These are phyloP conservation scores for Darevskia nairensis DNA, from an alignment of 2,797 vertebrate species.

Conservation along the genomic window DNA sequence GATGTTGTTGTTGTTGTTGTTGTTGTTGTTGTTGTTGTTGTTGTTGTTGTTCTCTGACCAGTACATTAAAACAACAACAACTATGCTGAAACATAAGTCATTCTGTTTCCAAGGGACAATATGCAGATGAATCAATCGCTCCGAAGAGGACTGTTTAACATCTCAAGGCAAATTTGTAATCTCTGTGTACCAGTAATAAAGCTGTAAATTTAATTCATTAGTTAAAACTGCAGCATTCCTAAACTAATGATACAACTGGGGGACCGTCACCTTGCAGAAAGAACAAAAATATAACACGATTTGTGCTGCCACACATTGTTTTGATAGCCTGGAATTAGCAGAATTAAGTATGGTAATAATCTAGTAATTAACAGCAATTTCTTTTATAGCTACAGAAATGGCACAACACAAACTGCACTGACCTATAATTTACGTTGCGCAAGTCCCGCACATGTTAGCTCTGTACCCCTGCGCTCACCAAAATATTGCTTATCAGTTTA, in stretches of 20 bases:
- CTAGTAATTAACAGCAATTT: slow-evolving; percentile 72
- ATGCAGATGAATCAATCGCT: not conserved
- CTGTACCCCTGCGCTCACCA: slow-evolving; percentile 50
- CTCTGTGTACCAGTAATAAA: slow-evolving; percentile 46
- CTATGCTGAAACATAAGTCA: slow-evolving; percentile 54
- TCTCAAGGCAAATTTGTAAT: slow-evolving; percentile 61
- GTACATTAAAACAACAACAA: slow-evolving; percentile 19
- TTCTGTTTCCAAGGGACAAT: slow-evolving; percentile 53
- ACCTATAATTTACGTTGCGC: slow-evolving; percentile 63
- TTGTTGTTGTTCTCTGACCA: too few relatives aligned
- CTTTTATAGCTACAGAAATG: slow-evolving; percentile 67
- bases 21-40: too few relatives aligned
- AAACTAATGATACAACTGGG: slow-evolving; percentile 36
- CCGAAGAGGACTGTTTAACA: slow-evolving; percentile 54
- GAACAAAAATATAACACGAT: slow-evolving; percentile 57
- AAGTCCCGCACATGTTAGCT: slow-evolving; percentile 62
- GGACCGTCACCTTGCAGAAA: slow-evolving; percentile 64
- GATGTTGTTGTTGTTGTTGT: too few relatives aligned
- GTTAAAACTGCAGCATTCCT: slow-evolving; percentile 35
- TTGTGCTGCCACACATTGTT: slow-evolving; percentile 60
- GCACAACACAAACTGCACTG: slow-evolving; percentile 63
- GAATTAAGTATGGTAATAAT: slow-evolving; percentile 71
- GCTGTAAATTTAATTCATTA: slow-evolving; percentile 56
- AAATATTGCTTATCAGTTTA: slow-evolving; percentile 57
- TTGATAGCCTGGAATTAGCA: slow-evolving; percentile 70